Percentiles rank a stretch among this genome's conserved stretches.
These are phyloP conservation scores for Sitophilus oryzae DNA, from an alignment of 1,140 invertebrate species.

Conservation along the genomic window DNA sequence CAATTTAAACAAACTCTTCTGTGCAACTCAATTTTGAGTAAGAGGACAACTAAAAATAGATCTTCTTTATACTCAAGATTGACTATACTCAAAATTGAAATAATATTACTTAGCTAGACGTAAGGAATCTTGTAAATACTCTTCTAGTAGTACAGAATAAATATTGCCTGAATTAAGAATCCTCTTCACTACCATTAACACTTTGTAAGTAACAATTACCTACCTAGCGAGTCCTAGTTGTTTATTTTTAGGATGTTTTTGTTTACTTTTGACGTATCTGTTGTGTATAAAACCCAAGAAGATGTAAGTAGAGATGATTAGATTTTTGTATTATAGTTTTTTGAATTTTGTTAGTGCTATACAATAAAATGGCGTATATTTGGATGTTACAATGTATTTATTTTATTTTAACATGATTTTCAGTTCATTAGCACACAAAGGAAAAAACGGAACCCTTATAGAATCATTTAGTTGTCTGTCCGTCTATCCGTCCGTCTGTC, in stretches of 20 bases:
- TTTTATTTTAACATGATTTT: no score
- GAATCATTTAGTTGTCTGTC: no score
- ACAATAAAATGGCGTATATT: slow-evolving; percentile 47
- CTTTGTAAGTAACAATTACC: slow-evolving; percentile 21
- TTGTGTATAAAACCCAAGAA: slow-evolving; percentile 44
- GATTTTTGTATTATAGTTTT: slow-evolving; percentile 46
- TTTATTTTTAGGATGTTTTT: slow-evolving; percentile 13
- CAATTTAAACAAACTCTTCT: no score
- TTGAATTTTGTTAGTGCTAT: slow-evolving; percentile 45
- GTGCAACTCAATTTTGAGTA: no score
- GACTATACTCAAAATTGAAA: no score
- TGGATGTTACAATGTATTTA: slow-evolving; percentile 41
- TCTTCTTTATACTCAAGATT: no score
- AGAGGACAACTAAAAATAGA: no score
- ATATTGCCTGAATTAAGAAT: slow-evolving; percentile 4
- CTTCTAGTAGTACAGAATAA: neutral
- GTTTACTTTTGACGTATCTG: slow-evolving; percentile 30
- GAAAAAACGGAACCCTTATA: no score
- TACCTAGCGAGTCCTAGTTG: slow-evolving; percentile 11
- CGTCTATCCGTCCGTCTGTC: no score
- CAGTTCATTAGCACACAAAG: no score
- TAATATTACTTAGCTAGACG: no score
- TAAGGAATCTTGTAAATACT: neutral
- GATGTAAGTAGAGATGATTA: slow-evolving; percentile 31
- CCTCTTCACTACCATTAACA: slow-evolving; percentile 2